Conservation (phyloP, 2,113 vertebrate species). For the Tamias sibiricus region DNA sequence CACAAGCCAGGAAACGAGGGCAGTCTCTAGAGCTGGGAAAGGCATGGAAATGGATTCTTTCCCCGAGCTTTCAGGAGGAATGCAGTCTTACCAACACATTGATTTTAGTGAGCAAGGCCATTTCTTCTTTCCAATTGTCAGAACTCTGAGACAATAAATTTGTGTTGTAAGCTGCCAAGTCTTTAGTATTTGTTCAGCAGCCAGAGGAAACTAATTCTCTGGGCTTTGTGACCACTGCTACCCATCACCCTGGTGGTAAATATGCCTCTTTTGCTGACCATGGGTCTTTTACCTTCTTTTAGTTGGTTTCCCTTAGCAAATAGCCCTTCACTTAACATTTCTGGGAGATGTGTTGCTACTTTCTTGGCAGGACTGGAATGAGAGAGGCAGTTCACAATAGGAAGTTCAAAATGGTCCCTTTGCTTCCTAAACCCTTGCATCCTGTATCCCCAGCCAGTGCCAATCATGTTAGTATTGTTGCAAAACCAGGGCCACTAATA, state of each 20-base stretch:
- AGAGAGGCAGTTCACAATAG: neutral
- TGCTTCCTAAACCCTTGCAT: fast-evolving
- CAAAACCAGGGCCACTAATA: neutral
- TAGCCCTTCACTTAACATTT: neutral
- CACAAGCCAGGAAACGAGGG: neutral
- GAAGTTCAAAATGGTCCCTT: fast-evolving
- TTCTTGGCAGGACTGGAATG: neutral
- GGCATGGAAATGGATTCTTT: no score
- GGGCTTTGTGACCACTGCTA: neutral
- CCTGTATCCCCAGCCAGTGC: no score
- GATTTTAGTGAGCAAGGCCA: no score
- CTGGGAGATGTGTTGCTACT: neutral
- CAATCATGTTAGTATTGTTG: no score
- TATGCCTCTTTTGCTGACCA: neutral
- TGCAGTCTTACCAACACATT: no score
- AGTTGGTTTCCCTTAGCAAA: neutral
- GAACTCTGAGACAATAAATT: no score
- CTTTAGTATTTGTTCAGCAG: neutral
- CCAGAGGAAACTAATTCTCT: neutral
- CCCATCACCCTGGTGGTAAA: no score
- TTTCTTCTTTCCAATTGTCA: no score
- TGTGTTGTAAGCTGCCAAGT: no score
- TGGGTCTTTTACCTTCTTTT: neutral
- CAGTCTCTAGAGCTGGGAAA: no score
- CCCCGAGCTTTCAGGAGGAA: no score